phyloP scores from a whole-genome alignment of 2,888 invertebrate species.

The Pyrrhosoma nymphula region DNA sequence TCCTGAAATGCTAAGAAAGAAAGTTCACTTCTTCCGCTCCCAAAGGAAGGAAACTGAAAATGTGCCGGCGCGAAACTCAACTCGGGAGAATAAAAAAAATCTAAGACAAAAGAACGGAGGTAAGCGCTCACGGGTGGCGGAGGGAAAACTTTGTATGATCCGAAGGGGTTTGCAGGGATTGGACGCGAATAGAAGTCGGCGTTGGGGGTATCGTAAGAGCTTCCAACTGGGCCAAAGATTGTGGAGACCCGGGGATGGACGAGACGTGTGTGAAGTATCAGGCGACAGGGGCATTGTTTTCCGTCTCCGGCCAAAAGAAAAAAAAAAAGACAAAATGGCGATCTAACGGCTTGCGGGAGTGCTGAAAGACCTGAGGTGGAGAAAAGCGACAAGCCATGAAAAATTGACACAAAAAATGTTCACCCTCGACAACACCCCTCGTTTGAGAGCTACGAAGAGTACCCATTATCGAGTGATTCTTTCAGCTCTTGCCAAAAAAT shows the following conservation, averaged over 20 bases:
- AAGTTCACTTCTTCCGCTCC: neutral
- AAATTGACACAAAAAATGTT: neutral
- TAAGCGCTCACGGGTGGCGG: neutral
- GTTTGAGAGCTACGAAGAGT: neutral
- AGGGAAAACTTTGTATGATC: neutral
- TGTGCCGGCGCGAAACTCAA: neutral
- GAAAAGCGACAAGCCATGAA: neutral
- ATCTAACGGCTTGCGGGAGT: neutral
- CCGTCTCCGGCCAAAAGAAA: neutral
- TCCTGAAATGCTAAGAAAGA: neutral
- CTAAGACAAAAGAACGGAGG: neutral
- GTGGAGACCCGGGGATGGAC: neutral
- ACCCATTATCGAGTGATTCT: neutral
- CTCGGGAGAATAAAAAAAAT: neutral
- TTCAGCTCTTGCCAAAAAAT: neutral
- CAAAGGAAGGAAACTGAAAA: neutral
- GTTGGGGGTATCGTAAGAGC: neutral
- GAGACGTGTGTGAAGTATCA: neutral
- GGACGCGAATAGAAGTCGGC: neutral
- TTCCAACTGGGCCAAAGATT: neutral
- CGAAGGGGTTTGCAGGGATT: neutral
- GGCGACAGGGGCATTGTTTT: neutral
- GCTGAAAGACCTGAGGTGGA: neutral
- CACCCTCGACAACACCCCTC: neutral
- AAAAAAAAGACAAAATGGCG: neutral